A percentile compares a stretch with the other conserved stretches of the same genome.
phyloP scores from a whole-genome alignment of 2,113 vertebrate species.

The Dicrurus megarhynchus region DNA sequence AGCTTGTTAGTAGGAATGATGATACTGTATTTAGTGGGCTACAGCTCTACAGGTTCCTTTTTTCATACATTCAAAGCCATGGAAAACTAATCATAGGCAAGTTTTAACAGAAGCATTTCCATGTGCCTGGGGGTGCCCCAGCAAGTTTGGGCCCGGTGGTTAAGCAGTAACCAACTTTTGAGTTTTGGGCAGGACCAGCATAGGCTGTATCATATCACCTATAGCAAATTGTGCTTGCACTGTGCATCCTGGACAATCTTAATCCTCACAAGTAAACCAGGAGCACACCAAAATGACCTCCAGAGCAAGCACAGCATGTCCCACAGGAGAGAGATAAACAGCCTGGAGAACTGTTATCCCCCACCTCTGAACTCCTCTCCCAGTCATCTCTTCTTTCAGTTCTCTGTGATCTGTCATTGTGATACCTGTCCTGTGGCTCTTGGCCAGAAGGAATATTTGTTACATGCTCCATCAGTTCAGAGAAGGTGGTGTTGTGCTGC shows the following conservation, averaged over 20 bases:
- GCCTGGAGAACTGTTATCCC: neutral
- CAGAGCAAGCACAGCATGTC: neutral
- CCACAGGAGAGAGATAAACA: neutral
- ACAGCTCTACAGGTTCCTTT: neutral
- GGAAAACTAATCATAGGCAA: neutral
- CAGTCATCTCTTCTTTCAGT: neutral
- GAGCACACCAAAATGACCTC: neutral
- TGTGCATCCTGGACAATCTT: neutral
- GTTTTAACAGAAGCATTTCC: neutral
- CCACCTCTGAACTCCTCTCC: neutral
- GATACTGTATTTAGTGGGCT: neutral
- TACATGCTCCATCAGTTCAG: neutral
- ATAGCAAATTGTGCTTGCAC: neutral
- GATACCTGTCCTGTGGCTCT: neutral
- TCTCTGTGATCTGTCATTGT: neutral
- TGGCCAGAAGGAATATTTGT: neutral
- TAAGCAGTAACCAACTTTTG: neutral
- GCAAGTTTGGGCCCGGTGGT: neutral
- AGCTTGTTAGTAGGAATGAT: neutral
- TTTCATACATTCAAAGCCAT: neutral
- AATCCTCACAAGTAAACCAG: neutral
- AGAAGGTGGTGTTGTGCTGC: neutral
- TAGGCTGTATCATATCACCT: neutral
- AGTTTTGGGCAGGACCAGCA: neutral
- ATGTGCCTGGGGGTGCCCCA: neutral